Base-by-base conservation (phyloP, 2,888 invertebrate species). In the Catonia carolina region DNA sequence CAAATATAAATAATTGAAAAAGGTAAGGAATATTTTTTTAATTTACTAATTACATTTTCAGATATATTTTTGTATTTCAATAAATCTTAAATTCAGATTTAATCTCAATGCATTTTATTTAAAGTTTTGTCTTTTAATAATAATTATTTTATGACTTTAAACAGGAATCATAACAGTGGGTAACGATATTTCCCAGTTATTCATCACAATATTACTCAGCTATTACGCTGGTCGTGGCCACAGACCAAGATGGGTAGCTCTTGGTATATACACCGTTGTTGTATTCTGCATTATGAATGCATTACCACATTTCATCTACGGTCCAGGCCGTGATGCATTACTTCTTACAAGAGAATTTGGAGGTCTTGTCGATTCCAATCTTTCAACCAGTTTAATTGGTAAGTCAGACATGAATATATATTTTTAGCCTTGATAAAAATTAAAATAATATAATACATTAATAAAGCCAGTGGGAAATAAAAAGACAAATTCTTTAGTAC, bases 211-310 rank as follows among this genome's bases (percentile, higher is more conserved):
- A 14, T 75, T 82, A 18, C 69, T 86, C 59, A 82, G 83, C 60
- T 85, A 85, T 67, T 85, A 85, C 68, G 84, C 82, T 17, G 84
- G 84, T 60, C 78, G 79, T 66, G 82, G 84, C 37, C 84, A 85
- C 72, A 75, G 85, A 60, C 86, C 87, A 1, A 72, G 84, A 65
- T 85, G 85, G 85, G 83, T 86, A 68, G 83, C 84, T 3, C 74
- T 82, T 60, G 78, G 78, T 14, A 74, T 78, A 62, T 72, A 79
- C 54, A 78, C 78, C 2, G 80, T 82, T 20, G 82, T 84, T 0
- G 67, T 79, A 2, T 85, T 83, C 68, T 85, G 85, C 67, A 72
- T 84, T 55, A 68, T 85, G 66, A 82, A 82, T 51, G 82, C 82
- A 51, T 70, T 83, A 12, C 85, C 85, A 1, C 85, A 85, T 67